Percentiles rank a stretch among this genome's conserved stretches.
Conservation (phyloP, 2,113 vertebrate species). For the Trogon melanurus region DNA sequence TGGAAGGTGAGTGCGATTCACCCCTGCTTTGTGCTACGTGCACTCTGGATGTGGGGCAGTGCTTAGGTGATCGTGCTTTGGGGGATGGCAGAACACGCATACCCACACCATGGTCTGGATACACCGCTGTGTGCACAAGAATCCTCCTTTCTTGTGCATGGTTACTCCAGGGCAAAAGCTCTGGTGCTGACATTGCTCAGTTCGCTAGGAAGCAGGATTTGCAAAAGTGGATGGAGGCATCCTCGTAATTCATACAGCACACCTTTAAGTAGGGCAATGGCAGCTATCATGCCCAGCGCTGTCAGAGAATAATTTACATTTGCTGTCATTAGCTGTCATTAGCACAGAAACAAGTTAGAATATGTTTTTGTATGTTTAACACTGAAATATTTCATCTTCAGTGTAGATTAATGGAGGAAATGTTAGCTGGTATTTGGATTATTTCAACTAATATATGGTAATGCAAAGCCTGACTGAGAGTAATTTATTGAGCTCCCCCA, state of each 20-base stretch:
- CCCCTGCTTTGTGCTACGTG: not conserved
- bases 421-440: not conserved
- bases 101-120: rapidly evolving
- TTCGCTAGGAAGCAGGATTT: not conserved
- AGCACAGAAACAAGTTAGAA: not conserved
- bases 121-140: not conserved
- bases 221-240: not conserved
- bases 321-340: not conserved
- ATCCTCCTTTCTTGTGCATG: not conserved
- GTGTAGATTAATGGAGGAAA: not conserved
- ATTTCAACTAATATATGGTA: not conserved
- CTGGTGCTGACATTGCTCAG: not conserved
- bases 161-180: not conserved
- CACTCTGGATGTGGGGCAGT: not conserved
- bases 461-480: not conserved
- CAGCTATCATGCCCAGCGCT: not conserved
- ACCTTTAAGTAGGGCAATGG: not conserved
- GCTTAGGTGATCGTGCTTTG: not conserved
- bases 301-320: not conserved
- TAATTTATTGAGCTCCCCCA: not conserved
- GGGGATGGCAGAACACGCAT: rapidly evolving
- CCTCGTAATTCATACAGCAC: not conserved
- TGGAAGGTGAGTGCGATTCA: not conserved
- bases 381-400: not conserved
- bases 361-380: not conserved